phyloP scores from a whole-genome alignment of 2,113 vertebrate genomes.

The Pogonocichla stellata region DNA sequence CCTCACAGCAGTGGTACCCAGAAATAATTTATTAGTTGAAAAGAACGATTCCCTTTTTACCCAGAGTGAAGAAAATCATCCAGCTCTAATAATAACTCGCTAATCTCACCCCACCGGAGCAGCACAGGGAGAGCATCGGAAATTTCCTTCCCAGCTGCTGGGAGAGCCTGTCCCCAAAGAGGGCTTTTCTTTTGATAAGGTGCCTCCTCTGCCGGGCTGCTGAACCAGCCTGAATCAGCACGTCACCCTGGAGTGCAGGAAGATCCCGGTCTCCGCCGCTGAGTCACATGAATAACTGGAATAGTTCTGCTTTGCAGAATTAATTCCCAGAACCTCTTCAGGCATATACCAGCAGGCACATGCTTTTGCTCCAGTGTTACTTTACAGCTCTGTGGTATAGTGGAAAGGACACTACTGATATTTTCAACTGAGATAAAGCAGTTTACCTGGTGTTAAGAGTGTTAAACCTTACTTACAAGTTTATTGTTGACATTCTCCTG shows the following conservation, averaged over 20 bases:
- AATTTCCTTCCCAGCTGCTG: conserved; percentile 22
- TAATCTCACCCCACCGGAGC: background rate
- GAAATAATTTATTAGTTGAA: background rate
- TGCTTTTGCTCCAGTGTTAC: conserved; percentile 38
- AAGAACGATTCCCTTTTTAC: background rate
- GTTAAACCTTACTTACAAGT: background rate
- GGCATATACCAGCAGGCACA: conserved; percentile 73
- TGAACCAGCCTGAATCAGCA: conserved; percentile 77
- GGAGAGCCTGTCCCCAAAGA: conserved; percentile 16
- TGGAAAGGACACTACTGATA: conserved; percentile 9
- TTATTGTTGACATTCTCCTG: conserved; percentile 22
- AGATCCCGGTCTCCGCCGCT: conserved; percentile 71
- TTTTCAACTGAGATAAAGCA: conserved; percentile 26
- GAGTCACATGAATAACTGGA: conserved; percentile 84
- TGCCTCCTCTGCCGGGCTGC: conserved; percentile 46
- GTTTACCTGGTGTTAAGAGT: conserved; percentile 30
- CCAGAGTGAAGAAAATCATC: background rate
- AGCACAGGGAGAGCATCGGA: background rate
- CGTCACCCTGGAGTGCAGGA: conserved; percentile 61
- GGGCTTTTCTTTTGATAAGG: conserved; percentile 72
- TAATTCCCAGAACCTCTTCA: conserved; percentile 79
- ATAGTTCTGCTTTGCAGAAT: conserved; percentile 76
- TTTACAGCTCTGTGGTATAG: conserved; percentile 56
- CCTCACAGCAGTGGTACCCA: background rate
- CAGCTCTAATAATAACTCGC: background rate